Base-by-base conservation (phyloP, 1,140 invertebrate species). In the Drosophila subpulchrella region DNA sequence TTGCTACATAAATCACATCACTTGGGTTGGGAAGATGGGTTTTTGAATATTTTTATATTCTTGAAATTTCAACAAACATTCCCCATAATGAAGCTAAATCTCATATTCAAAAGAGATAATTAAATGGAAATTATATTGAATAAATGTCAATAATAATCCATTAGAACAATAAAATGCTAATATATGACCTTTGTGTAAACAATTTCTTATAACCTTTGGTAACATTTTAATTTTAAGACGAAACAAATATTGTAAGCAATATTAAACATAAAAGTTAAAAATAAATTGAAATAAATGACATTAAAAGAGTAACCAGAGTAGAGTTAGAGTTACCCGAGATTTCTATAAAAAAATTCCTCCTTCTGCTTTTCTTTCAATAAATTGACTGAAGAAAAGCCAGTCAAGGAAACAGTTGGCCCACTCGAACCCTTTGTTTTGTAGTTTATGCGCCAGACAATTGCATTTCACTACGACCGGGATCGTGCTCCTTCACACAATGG, bases 391-490 rank as follows among this genome's bases (percentile, higher is more conserved):
- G 44, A 59, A 75, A 67, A 51, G 32, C 38, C 41, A 62, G 32
- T 10, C 34, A 36, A 32, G 30, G 58, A 42, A 48, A 48, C 13
- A 10, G 54, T 27, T 39, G 17, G 36, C 46, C 17, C 8, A n/a
- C 47, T 4, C 5, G 39, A 6, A 13, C 34, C 62, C 36, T 38
- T 34, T 38, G 50, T 51, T 44, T 71, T 42, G 46, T 70, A 70
- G 44, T 59, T 80, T 71, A 51, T 56, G 63, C 39, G 38, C 58
- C 51, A 55, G 72, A 54, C 77, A 80, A 68, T 80, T 80, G 77
- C 58, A 75, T 63, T 61, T 39, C 32, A 8, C 56, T 39, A 24
- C 42, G 13, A 12, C 13, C 30, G 12, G 27, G 36, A 54, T 61
- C 48, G 34, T 60, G 44, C 57, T 56, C 34, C 32, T 11, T 17